phyloP scores from a whole-genome alignment of 2,113 vertebrate species.

The Xyrauchen texanus region DNA sequence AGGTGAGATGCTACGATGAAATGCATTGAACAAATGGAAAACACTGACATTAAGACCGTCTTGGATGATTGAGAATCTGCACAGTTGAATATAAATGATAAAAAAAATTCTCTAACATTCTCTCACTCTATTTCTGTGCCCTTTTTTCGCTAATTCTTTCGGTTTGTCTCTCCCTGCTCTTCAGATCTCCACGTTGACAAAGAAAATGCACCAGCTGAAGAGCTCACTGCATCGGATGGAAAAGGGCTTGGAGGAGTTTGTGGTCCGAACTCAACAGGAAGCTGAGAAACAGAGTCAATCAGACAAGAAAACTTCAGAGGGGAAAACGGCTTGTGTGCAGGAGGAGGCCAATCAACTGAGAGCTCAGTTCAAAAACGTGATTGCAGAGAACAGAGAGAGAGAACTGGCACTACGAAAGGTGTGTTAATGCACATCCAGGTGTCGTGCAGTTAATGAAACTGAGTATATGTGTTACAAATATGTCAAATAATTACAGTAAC shows the following conservation, averaged over 20 bases:
- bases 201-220: conserved; percentile 70
- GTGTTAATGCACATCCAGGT: not conserved
- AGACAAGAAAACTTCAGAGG: conserved; percentile 62
- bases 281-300: conserved; percentile 66
- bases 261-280: conserved; percentile 63
- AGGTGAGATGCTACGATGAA: not conserved
- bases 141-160: not conserved
- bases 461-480: not conserved
- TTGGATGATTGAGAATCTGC: too few species aligned
- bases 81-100: too few species aligned
- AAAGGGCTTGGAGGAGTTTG: conserved; percentile 58
- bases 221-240: conserved; percentile 66
- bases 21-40: not conserved
- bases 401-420: conserved; percentile 81
- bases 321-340: conserved; percentile 62
- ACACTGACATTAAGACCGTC: too few species aligned
- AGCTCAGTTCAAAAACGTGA: conserved; percentile 66
- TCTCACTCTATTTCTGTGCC: not conserved
- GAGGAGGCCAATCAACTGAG: conserved; percentile 69
- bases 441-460: conserved; percentile 53
- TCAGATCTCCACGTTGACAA: conserved; percentile 77
- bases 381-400: conserved; percentile 68
- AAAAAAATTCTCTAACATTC: too few species aligned
- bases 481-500: not conserved
- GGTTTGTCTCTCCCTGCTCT: not conserved